A percentile compares a stretch with the other conserved stretches of the same genome.
These are phyloP conservation scores for Sphenodon punctatus DNA, from an alignment of 2,797 vertebrate genomes.

Conservation along the genomic window DNA sequence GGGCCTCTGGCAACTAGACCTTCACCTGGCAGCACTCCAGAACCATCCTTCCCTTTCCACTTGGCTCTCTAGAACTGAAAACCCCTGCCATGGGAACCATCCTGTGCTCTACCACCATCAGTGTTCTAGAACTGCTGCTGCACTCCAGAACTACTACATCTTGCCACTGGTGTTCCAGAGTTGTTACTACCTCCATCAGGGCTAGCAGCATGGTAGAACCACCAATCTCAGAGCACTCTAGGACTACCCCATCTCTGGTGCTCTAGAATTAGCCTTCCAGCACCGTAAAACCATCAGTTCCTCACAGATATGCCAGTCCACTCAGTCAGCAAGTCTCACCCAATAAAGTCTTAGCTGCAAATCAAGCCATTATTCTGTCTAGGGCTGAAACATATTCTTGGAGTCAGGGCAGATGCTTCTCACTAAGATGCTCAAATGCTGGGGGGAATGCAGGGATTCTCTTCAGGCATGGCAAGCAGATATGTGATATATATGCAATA, in stretches of 20 bases:
- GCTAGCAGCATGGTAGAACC: background rate
- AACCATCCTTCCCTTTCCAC: background rate
- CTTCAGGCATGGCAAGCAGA: too few species aligned
- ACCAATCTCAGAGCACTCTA: background rate
- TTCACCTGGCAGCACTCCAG: background rate
- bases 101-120: too few species aligned
- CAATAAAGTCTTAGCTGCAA: background rate
- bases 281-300: too few species aligned
- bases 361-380: background rate
- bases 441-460: too few species aligned
- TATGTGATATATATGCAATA: too few species aligned
- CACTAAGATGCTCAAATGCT: background rate
- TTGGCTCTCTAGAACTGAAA: background rate
- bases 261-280: too few species aligned
- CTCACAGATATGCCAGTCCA: too few species aligned
- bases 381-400: background rate
- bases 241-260: background rate
- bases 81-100: background rate
- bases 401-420: background rate
- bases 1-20: background rate
- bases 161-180: too few species aligned
- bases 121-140: too few species aligned
- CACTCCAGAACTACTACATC: too few species aligned
- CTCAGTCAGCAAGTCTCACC: background rate
- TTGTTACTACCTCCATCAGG: too few species aligned